phyloP scores from a whole-genome alignment of 1,140 invertebrate species.

The Batillaria attramentaria region DNA sequence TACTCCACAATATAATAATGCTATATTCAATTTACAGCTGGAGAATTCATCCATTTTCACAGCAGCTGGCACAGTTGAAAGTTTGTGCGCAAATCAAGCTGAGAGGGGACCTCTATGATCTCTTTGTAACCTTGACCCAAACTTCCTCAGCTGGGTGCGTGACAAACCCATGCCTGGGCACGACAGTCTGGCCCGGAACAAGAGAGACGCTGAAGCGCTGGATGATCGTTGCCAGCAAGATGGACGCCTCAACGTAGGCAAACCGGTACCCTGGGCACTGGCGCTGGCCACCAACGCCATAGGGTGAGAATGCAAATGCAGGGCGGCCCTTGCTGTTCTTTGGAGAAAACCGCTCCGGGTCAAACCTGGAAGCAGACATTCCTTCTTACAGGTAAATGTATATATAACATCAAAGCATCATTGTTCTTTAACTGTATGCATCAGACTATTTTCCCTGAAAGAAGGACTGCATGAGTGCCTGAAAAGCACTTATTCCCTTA shows the following conservation, averaged over 20 bases:
- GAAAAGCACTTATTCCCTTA: not conserved
- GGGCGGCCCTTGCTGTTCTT: slow-evolving; percentile 51
- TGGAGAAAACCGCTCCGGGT: slow-evolving; percentile 65
- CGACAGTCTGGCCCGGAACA: slow-evolving; percentile 60
- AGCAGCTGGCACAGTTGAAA: too few relatives aligned
- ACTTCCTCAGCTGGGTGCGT: slow-evolving; percentile 67
- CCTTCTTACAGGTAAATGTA: too few relatives aligned
- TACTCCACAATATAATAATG: too few relatives aligned
- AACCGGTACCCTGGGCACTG: slow-evolving; percentile 63
- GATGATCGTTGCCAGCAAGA: slow-evolving; percentile 51
- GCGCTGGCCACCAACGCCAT: slow-evolving; percentile 69
- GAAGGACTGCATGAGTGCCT: not conserved
- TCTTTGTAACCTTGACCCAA: slow-evolving; percentile 61
- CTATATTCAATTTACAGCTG: too few relatives aligned
- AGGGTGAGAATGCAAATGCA: slow-evolving; percentile 60
- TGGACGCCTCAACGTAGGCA: slow-evolving; percentile 51
- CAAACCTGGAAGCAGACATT: slow-evolving; percentile 61
- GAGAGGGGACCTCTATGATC: slow-evolving; percentile 2
- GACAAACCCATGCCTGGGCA: slow-evolving; percentile 59
- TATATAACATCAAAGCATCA: too few relatives aligned
- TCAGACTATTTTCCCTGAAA: not conserved
- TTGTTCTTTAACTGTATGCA: not conserved
- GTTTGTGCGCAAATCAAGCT: too few relatives aligned
- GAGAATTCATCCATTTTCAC: too few relatives aligned
- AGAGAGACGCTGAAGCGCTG: slow-evolving; percentile 56